Evolutionary conservation across 2,113 vertebrate species (phyloP).

Genomic region (Tiliqua scincoides): DNA sequence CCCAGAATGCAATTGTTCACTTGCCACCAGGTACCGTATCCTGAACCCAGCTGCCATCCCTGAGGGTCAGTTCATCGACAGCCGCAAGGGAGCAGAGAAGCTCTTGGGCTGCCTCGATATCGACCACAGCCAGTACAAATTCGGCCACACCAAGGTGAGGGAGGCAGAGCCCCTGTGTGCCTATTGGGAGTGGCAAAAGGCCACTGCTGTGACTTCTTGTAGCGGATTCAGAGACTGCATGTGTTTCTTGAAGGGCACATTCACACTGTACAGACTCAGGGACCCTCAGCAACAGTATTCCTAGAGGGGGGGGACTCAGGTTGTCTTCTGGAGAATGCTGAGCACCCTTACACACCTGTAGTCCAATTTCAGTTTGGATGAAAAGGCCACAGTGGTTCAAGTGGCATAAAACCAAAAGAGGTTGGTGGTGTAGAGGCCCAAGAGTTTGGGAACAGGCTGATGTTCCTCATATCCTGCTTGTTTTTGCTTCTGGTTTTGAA

Average conservation of each 20-base stretch:
- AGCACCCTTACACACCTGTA: not conserved
- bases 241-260: not conserved
- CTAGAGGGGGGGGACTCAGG: not conserved
- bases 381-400: not conserved
- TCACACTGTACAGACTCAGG: not conserved
- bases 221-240: too few relatives aligned
- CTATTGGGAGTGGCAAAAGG: not conserved
- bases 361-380: not conserved
- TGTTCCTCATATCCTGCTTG: not conserved
- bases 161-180: too few relatives aligned
- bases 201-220: not conserved
- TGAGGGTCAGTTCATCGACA: conserved; percentile 91
- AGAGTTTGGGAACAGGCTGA: not conserved
- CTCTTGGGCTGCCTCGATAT: conserved; percentile 83
- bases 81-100: conserved; percentile 85
- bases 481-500: not conserved
- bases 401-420: not conserved
- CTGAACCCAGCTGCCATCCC: conserved; percentile 71
- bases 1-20: rapidly evolving
- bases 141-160: conserved; percentile 86
- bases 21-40: conserved; percentile 66
- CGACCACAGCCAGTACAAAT: conserved; percentile 87
- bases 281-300: not conserved
- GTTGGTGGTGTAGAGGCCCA: not conserved
- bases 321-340: not conserved